Evolutionary conservation across 2,113 vertebrate species (phyloP), one percentile per base, ranked within the genome.

Genomic region (Tetrao urogallus): DNA sequence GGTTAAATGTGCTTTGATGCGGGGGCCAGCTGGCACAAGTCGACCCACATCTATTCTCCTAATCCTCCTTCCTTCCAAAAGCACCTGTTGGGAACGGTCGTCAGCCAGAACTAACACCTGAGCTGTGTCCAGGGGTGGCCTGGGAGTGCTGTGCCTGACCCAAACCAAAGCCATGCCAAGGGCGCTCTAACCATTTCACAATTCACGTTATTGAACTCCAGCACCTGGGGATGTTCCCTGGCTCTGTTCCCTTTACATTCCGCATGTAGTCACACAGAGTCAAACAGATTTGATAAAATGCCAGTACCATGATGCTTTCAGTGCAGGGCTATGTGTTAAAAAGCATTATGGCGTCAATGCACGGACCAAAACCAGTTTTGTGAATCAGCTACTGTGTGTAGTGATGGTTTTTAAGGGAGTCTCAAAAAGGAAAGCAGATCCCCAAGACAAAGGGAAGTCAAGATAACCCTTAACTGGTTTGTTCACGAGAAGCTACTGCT

Each of bases 131-230:
- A 95, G 88, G 57, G 25, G 93, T 86, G 86, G 86, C 86, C 91
- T 65, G 60, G 76, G 52, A 90, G 65, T 74, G 28, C 38, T 6
- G 1, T 57, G 42, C 61, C 93, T 93, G 92, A 93, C 95, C 86
- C 82, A 96, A 95, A 70, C 79, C 69, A 93, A 60, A 78, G 60
- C 34, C 56, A 4, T 81, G 90, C 75, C 85, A 91, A 61, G 34
- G 38, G 50, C 79, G 2, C 83, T 94, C 80, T 83, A 92, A 67
- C 85, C 66, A 84, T 90, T 91, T 94, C 92, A 94, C 93, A 86
- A n/a, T 43, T 80, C 0, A 6, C 80, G 88, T 95, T 96, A 96
- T 70, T 88, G 92, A 94, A 80, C 80, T 92, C 28, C 61, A 69
- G 90, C 90, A 96, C 88, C 90, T 81, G 86, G 93, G 93, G 77